Percentiles rank a stretch among this genome's conserved stretches.
These are phyloP conservation scores for Paracanthobrama guichenoti DNA, from an alignment of 2,113 vertebrate species.

Conservation along the genomic window DNA sequence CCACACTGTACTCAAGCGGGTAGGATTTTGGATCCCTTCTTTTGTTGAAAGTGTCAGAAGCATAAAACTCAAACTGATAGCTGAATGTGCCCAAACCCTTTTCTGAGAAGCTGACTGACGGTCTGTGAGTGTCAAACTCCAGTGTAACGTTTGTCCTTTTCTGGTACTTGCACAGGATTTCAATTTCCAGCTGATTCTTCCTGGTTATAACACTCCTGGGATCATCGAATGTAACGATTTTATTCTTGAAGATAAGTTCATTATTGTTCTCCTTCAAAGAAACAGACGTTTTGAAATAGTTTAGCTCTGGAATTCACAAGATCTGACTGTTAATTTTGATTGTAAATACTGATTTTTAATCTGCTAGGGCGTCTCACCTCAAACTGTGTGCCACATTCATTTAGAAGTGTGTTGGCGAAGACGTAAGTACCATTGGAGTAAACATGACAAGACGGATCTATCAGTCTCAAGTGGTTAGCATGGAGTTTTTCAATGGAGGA, in stretches of 20 bases:
- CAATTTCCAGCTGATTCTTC: conserved; percentile 57
- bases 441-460: conserved; percentile 57
- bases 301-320: not conserved
- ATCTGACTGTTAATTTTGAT: not conserved
- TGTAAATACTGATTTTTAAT: not conserved
- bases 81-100: conserved; percentile 63
- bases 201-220: conserved; percentile 54
- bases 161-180: conserved; percentile 59
- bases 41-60: conserved; percentile 30
- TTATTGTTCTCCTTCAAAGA: conserved; percentile 58
- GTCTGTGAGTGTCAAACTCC: conserved; percentile 56
- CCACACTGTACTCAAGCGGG: conserved; percentile 63
- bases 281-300: not conserved
- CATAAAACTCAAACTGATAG: conserved; percentile 73
- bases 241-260: conserved; percentile 64
- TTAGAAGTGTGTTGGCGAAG: conserved; percentile 42
- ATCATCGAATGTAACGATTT: conserved; percentile 54
- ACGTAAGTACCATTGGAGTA: conserved; percentile 57
- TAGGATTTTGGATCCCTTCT: conserved; percentile 55
- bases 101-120: conserved; percentile 57
- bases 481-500: conserved; percentile 44
- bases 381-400: conserved; percentile 44
- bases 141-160: conserved; percentile 57
- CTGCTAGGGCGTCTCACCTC: conserved; percentile 28
- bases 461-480: conserved; percentile 58